Evolutionary conservation across 2,113 vertebrate genomes (phyloP).

Genomic region (Pipra filicauda): DNA sequence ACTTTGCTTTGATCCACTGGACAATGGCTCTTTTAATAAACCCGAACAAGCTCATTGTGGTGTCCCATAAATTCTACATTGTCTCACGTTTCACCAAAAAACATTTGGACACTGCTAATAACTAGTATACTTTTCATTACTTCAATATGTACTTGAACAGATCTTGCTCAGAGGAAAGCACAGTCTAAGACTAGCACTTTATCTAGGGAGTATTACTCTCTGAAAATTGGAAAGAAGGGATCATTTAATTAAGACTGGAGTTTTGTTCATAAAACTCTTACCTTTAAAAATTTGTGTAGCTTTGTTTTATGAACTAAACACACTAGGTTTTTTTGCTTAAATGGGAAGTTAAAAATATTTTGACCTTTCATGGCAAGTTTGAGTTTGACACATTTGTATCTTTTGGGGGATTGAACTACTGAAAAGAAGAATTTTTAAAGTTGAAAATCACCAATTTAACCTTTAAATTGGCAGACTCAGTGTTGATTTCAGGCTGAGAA

Average conservation of each 20-base stretch:
- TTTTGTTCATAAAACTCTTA: background rate
- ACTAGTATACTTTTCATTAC: background rate
- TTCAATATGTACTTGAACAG: background rate
- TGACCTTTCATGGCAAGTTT: background rate
- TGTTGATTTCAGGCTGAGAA: background rate
- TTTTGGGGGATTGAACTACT: background rate
- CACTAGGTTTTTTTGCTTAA: background rate
- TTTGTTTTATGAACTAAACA: background rate
- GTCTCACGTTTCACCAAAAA: background rate
- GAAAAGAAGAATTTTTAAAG: background rate
- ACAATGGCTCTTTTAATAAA: background rate
- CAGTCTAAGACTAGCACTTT: background rate
- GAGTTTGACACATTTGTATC: background rate
- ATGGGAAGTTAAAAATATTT: background rate
- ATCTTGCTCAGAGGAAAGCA: background rate
- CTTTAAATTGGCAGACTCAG: background rate
- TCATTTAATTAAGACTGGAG: background rate
- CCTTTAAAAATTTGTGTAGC: background rate
- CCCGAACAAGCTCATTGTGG: rapidly evolving
- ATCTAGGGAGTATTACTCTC: background rate
- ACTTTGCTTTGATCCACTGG: background rate
- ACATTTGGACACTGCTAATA: background rate
- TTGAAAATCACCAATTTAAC: background rate
- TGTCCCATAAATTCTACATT: background rate
- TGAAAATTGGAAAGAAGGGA: background rate